phyloP scores from a whole-genome alignment of 2,888 invertebrate species.

The Mythimna impura region DNA sequence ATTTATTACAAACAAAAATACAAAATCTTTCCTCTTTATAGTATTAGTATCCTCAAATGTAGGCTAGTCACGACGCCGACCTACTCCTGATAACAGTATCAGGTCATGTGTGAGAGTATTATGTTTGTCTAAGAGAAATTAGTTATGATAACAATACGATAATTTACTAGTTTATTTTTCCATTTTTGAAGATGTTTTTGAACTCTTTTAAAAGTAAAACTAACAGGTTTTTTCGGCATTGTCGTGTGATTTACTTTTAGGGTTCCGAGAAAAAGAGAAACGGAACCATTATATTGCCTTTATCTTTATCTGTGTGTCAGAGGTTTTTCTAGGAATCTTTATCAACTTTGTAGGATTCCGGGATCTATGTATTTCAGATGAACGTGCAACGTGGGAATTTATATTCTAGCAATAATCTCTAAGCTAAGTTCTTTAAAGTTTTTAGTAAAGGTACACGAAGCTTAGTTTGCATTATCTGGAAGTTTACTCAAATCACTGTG shows the following conservation, averaged over 20 bases:
- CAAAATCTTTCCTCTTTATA: too few species aligned
- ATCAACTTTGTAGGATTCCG: too few species aligned
- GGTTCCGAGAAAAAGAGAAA: neutral
- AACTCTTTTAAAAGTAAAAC: neutral
- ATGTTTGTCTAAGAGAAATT: conserved; percentile 54
- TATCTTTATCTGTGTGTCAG: neutral
- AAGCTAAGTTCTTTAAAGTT: too few species aligned
- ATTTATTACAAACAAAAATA: too few species aligned
- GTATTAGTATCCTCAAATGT: conserved; percentile 14
- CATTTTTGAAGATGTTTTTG: conserved; percentile 16
- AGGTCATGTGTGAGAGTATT: conserved; percentile 23
- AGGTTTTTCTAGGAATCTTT: neutral
- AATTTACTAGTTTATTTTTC: conserved; percentile 34
- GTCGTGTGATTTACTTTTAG: neutral
- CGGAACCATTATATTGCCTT: too few species aligned
- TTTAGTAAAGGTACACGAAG: too few species aligned
- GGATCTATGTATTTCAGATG: neutral
- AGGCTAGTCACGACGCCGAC: conserved; percentile 34
- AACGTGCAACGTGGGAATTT: neutral
- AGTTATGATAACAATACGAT: conserved; percentile 34
- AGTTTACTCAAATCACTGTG: too few species aligned
- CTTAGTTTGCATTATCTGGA: too few species aligned
- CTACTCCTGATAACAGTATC: conserved; percentile 56
- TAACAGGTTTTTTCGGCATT: neutral
- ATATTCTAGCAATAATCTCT: neutral